Percentiles rank a stretch among this genome's conserved stretches.
Conservation (phyloP, 2,113 vertebrate genomes). For the Psophia crepitans region DNA sequence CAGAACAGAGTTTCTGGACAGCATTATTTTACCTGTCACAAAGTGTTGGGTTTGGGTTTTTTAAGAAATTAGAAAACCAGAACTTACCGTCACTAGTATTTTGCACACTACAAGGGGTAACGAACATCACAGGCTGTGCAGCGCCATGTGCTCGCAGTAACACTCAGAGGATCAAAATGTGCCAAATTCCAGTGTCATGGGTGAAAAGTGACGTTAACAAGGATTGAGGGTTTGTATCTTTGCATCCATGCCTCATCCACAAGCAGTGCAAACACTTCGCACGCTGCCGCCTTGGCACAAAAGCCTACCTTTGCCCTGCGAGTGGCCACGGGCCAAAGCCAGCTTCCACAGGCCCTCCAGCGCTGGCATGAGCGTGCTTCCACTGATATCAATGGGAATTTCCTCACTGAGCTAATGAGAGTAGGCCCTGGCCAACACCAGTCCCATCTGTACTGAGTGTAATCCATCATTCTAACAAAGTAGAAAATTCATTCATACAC, state of each 20-base stretch:
- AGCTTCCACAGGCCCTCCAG: background rate
- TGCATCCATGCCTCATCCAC: background rate
- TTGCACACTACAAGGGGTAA: background rate
- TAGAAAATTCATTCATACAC: background rate
- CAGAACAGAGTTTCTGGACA: background rate
- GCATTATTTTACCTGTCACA: background rate
- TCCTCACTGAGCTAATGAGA: background rate
- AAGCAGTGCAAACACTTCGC: background rate
- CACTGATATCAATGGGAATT: background rate
- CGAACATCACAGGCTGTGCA: background rate
- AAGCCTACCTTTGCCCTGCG: background rate
- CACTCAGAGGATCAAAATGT: background rate
- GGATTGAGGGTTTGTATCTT: background rate
- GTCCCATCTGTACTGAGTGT: background rate
- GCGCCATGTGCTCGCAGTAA: background rate
- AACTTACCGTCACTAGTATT: background rate
- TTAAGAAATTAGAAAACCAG: background rate
- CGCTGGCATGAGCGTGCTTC: background rate
- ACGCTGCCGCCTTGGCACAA: background rate
- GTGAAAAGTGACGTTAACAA: background rate
- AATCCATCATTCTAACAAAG: constrained; percentile 14
- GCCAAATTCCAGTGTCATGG: background rate
- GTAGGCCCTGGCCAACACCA: background rate
- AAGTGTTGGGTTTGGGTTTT: background rate
- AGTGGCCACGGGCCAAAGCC: background rate